Base-by-base conservation (phyloP, 2,797 vertebrate species). In the Scarus forsteni region DNA sequence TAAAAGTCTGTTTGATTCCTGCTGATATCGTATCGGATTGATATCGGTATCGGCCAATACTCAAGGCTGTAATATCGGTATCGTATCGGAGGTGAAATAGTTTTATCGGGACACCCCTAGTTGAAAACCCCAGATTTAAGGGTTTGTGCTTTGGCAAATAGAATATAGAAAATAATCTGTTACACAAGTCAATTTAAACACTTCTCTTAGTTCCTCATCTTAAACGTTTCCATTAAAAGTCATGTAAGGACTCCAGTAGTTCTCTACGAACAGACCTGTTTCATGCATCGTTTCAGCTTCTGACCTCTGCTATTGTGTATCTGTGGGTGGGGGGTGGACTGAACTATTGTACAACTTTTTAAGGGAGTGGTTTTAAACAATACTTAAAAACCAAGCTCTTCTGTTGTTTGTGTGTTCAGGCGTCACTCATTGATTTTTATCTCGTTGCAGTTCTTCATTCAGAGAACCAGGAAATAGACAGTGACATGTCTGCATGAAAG, bases 291-390 rank as follows among this genome's bases (percentile, higher is more conserved):
- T 46, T 79, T 73, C 49, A 60, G 65, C 58, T 60, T 34, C 35
- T 0, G 27, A 76, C 76, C 36, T 0, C 56, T 62, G 77, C 81
- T 60, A 78, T 93, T 92, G 88, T 93, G 10, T 56, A 58, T 46
- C 27, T 13, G 39, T 11, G 86, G 77, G 69, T 77, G 79, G 84
- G 76, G 45, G 79, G 81, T 66, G 68, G 82, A 77, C 69, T 7
- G 45, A 16, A 71, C 79, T 66, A 91, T 90, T 92, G 92, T 92
- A 62, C 49, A 60, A 40, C 64, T 66, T 54, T 68, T 68, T 65
- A 79, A 73, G 51, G 56, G 73, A 77, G 59, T 46, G 86, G 66
- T 72, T 81, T 85, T 58, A 70, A 90, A 91, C 89, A 90, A 86
- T 88, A 78, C 83, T 74, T 60, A 63, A 61, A 74, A 84, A 86